These are phyloP conservation scores for Latrodectus elegans DNA, from an alignment of 2,888 invertebrate species.

Conservation along the genomic window DNA sequence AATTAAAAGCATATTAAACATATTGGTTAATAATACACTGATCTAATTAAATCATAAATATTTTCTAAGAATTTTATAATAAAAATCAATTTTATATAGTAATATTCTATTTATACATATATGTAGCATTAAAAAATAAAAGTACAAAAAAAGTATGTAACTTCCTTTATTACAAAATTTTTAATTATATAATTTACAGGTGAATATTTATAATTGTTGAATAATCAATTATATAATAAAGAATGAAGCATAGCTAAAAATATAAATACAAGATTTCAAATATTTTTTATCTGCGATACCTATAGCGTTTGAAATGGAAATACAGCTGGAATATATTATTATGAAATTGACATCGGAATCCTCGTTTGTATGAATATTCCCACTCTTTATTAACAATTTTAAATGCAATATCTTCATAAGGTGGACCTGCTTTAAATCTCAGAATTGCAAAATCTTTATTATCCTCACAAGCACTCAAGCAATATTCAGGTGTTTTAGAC, in stretches of 20 bases:
- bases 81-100: too few species aligned
- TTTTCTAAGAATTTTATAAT: too few species aligned
- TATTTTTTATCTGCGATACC: slow-evolving; percentile 83
- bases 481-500: slow-evolving; percentile 92
- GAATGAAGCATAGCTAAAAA: neutral
- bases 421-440: slow-evolving; percentile 97
- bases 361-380: slow-evolving; percentile 98
- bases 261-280: neutral
- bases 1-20: too few species aligned
- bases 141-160: too few species aligned
- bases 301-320: slow-evolving; percentile 99
- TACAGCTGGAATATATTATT: slow-evolving; percentile 99
- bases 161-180: too few species aligned
- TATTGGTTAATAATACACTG: too few species aligned
- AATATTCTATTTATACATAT: too few species aligned
- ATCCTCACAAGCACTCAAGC: slow-evolving; percentile 91
- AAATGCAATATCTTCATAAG: slow-evolving; percentile 99
- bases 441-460: slow-evolving; percentile 96
- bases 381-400: slow-evolving; percentile 99
- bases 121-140: too few species aligned
- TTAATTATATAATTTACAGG: too few species aligned
- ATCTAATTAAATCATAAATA: too few species aligned
- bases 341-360: slow-evolving; percentile 99
- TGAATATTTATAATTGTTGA: neutral
- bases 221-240: neutral